Percentiles rank a stretch among this genome's conserved stretches.
These are phyloP conservation scores for Lamellibrachia columna DNA, from an alignment of 2,888 invertebrate genomes.

Conservation along the genomic window DNA sequence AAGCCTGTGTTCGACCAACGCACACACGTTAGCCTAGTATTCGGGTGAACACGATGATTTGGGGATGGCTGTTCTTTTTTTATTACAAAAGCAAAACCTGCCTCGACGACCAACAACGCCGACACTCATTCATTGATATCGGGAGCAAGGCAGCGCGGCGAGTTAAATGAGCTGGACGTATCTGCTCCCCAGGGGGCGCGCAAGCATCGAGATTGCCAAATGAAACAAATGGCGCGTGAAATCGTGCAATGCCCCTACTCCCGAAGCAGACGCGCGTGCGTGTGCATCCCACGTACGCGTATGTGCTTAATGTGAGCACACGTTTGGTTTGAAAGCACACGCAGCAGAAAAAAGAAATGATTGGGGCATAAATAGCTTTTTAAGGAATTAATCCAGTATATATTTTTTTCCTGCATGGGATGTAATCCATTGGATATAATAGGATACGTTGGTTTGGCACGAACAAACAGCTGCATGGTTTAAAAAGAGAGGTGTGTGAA, in stretches of 20 bases:
- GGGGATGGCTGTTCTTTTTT: not conserved
- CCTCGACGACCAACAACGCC: not conserved
- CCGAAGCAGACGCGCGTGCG: not conserved
- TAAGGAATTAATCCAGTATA: not conserved
- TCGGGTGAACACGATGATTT: not conserved
- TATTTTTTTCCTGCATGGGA: not conserved
- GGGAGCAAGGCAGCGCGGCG: not conserved
- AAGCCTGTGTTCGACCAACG: too few species aligned
- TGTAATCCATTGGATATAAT: not conserved
- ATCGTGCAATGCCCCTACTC: not conserved
- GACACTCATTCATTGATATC: not conserved
- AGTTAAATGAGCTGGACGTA: constrained; percentile 12
- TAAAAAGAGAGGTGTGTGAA: not conserved
- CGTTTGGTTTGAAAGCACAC: not conserved
- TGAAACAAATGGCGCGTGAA: constrained; percentile 16
- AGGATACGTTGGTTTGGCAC: not conserved
- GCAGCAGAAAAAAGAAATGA: not conserved
- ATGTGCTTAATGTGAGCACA: too few species aligned
- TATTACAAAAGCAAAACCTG: not conserved
- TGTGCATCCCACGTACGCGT: not conserved
- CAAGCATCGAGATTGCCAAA: constrained; percentile 7
- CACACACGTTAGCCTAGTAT: not conserved
- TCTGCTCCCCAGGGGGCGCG: constrained; percentile 11
- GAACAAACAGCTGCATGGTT: not conserved
- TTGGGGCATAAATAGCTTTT: not conserved